Conservation (phyloP, 2,888 invertebrate genomes). For the Zygaena filipendulae region DNA sequence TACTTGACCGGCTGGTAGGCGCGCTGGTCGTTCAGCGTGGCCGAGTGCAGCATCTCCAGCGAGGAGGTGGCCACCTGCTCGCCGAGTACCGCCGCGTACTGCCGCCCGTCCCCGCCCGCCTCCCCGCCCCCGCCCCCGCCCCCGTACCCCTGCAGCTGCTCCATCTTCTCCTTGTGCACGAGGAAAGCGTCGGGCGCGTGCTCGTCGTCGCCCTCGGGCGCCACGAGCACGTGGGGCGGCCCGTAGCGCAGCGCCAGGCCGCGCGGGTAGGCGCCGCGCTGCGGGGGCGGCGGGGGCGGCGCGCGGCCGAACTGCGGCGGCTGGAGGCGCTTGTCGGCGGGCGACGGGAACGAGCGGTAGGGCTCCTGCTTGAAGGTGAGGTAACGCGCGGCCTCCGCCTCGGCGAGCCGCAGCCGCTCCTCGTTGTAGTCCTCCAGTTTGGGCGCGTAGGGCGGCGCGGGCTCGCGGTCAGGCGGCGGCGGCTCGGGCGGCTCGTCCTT, state of each 20-base stretch:
- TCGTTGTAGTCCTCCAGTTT: conserved; percentile 38
- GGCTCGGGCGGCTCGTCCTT: conserved; percentile 40
- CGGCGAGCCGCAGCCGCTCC: conserved; percentile 40
- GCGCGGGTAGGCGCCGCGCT: conserved; percentile 28
- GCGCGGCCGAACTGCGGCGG: conserved; percentile 28
- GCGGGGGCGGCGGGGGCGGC: conserved; percentile 20
- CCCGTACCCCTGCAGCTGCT: conserved; percentile 30
- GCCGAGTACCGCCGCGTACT: conserved; percentile 33
- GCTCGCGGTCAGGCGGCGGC: conserved; percentile 25
- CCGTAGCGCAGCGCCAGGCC: conserved; percentile 41
- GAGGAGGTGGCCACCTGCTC: conserved; percentile 34
- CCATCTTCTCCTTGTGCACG: conserved; percentile 34
- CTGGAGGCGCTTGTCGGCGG: conserved; percentile 28
- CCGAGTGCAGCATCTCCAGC: conserved; percentile 51
- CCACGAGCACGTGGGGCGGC: conserved; percentile 40
- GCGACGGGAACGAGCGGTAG: conserved; percentile 34
- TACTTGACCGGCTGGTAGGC: conserved; percentile 56
- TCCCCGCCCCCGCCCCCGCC: conserved; percentile 19
- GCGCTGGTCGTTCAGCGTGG: conserved; percentile 44
- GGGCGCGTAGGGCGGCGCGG: conserved; percentile 26
- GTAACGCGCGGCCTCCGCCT: conserved; percentile 47
- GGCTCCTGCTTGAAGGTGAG: conserved; percentile 50
- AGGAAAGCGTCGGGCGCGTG: conserved; percentile 37
- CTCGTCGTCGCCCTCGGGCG: conserved; percentile 41
- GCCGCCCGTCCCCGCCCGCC: conserved; percentile 31